Percentiles rank a stretch among this genome's conserved stretches.
Evolutionary conservation across 1,140 invertebrate species (phyloP).

Genomic region (Drosophila pruinosa): DNA sequence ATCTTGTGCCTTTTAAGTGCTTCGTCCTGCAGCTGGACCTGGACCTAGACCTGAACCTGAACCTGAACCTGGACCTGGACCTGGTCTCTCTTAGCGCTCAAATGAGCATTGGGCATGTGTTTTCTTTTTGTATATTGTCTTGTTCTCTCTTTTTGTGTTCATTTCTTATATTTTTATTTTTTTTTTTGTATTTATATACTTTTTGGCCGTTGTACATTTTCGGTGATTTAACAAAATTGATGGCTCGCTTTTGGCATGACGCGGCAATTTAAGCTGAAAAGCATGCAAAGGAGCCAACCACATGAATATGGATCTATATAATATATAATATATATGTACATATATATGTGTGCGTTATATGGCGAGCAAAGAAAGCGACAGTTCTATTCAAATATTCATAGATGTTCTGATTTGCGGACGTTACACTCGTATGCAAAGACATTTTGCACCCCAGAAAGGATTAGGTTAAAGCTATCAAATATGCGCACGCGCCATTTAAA

Average conservation of each 20-base stretch:
- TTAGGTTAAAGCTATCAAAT: constrained; percentile 33
- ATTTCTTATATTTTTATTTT: background rate
- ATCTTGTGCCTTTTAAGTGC: constrained; percentile 76
- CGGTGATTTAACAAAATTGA: constrained; percentile 76
- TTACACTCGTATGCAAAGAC: constrained; percentile 53
- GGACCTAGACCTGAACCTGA: background rate
- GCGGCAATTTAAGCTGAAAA: background rate
- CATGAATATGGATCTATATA: background rate
- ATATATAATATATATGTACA: background rate
- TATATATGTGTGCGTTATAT: too few species aligned
- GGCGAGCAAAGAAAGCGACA: background rate
- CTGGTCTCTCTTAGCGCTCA: background rate
- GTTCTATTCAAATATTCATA: constrained; percentile 62
- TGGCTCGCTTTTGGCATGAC: constrained; percentile 57
- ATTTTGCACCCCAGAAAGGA: constrained; percentile 54
- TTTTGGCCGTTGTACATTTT: constrained; percentile 45
- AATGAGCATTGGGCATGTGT: constrained; percentile 19
- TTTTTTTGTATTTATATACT: constrained; percentile 34
- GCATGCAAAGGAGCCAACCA: background rate
- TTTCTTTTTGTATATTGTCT: constrained; percentile 12
- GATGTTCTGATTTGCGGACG: constrained; percentile 58
- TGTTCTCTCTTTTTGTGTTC: background rate
- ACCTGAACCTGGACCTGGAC: too few species aligned
- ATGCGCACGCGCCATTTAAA: constrained; percentile 14
- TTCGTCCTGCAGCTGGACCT: constrained; percentile 24